These are phyloP conservation scores for Desmophyllum pertusum DNA, from an alignment of 92 coral and sea anemone genomes.

Conservation along the genomic window DNA sequence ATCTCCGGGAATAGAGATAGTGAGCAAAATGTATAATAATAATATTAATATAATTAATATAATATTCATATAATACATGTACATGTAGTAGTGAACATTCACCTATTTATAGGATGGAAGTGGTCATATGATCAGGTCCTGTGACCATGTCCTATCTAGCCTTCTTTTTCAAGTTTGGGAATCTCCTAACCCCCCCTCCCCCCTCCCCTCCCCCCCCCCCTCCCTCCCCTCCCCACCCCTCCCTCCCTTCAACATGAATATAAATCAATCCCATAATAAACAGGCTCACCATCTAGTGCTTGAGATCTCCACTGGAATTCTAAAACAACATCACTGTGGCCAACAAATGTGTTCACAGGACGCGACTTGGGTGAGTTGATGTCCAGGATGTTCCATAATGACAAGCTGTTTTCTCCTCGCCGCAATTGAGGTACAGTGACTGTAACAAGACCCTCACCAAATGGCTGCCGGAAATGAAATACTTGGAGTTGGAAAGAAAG, in stretches of 20 bases:
- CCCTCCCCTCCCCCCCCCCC: background rate
- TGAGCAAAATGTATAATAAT: too few species aligned
- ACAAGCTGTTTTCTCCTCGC: conserved; percentile 82
- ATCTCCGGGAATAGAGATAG: too few species aligned
- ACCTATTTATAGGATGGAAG: too few species aligned
- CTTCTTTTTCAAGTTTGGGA: too few species aligned
- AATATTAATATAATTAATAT: too few species aligned
- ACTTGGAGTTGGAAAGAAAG: too few species aligned
- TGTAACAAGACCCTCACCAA: conserved; percentile 93
- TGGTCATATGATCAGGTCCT: too few species aligned
- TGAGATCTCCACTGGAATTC: conserved; percentile 97
- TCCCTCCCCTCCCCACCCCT: background rate
- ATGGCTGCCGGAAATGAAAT: conserved; percentile 82
- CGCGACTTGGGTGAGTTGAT: conserved; percentile 78
- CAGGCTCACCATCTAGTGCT: conserved; percentile 58
- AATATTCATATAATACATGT: too few species aligned
- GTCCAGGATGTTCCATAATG: conserved; percentile 89
- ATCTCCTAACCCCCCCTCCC: background rate
- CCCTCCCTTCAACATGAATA: background rate
- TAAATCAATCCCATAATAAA: background rate
- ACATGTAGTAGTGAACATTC: too few species aligned
- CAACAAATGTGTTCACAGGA: conserved; percentile 91
- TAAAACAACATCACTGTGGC: conserved; percentile 86
- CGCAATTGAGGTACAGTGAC: conserved; percentile 89
- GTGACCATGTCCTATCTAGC: background rate